Conservation (phyloP, 1,140 invertebrate genomes). For the Pseudomyrmex cubaensis region DNA sequence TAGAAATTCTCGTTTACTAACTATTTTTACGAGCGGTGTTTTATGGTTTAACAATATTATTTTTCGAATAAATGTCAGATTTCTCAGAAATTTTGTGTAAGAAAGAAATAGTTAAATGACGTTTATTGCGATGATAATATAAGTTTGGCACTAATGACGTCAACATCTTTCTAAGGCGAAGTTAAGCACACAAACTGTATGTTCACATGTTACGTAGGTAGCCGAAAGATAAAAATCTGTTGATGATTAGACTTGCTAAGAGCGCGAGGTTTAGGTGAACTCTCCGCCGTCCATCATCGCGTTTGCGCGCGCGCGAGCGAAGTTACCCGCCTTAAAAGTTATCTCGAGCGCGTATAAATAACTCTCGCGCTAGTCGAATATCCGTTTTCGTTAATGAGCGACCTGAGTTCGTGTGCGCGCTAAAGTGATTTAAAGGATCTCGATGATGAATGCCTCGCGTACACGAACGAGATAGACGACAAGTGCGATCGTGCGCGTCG, state of each 20-base stretch:
- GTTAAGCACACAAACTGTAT: background rate
- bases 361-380: constrained; percentile 48
- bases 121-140: background rate
- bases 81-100: background rate
- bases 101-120: too few relatives aligned
- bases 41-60: background rate
- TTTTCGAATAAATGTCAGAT: background rate
- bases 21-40: background rate
- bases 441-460: constrained; percentile 44
- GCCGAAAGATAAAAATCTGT: constrained; percentile 12
- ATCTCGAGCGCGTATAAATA: constrained; percentile 40
- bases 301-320: constrained; percentile 15
- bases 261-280: constrained; percentile 24
- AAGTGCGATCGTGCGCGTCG: constrained; percentile 6
- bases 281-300: constrained; percentile 40
- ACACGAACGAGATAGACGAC: background rate
- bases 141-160: background rate
- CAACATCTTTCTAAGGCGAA: too few relatives aligned
- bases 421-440: constrained; percentile 57
- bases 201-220: background rate
- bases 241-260: background rate
- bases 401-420: constrained; percentile 26
- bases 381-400: constrained; percentile 60
- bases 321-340: constrained; percentile 50
- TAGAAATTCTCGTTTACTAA: background rate